Conservation (phyloP, 2,888 invertebrate genomes). For the Caenorhabditis afra region DNA sequence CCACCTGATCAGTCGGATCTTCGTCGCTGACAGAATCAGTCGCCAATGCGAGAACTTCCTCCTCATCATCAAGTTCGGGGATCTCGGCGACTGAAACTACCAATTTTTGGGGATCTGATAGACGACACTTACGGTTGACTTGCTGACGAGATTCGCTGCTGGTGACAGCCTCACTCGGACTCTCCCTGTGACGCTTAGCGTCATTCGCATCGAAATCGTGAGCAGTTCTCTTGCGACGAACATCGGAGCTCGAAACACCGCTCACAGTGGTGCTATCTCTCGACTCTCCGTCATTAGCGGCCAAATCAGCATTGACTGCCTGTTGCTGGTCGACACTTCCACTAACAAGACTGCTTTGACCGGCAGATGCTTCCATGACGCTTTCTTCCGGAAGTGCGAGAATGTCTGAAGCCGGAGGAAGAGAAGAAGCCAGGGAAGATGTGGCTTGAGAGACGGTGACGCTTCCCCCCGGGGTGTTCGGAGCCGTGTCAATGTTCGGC, state of each 20-base stretch:
- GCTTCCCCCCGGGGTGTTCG: constrained; percentile 33
- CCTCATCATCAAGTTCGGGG: constrained; percentile 57
- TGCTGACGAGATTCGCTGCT: constrained; percentile 61
- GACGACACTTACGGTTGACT: neutral
- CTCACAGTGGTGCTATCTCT: constrained; percentile 56
- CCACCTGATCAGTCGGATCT: constrained; percentile 51
- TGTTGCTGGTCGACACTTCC: constrained; percentile 54
- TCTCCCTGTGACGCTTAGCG: constrained; percentile 62
- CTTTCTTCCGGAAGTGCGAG: constrained; percentile 50
- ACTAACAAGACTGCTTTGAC: constrained; percentile 60
- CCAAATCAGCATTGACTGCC: constrained; percentile 10
- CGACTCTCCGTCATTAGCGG: constrained; percentile 59
- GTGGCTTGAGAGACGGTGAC: constrained; percentile 40
- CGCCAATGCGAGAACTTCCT: constrained; percentile 48
- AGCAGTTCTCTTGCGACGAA: constrained; percentile 58
- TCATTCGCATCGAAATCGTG: constrained; percentile 36
- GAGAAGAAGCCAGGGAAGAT: constrained; percentile 19
- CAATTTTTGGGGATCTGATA: no score
- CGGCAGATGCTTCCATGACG: constrained; percentile 54
- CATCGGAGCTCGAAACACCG: constrained; percentile 67
- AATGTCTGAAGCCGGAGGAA: constrained; percentile 14
- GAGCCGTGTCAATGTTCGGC: constrained; percentile 49
- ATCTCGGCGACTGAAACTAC: constrained; percentile 53
- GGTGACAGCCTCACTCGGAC: constrained; percentile 65
- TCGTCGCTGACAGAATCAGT: constrained; percentile 58